Base-by-base conservation (phyloP, 2,797 vertebrate species). In the Prunella strophiata region DNA sequence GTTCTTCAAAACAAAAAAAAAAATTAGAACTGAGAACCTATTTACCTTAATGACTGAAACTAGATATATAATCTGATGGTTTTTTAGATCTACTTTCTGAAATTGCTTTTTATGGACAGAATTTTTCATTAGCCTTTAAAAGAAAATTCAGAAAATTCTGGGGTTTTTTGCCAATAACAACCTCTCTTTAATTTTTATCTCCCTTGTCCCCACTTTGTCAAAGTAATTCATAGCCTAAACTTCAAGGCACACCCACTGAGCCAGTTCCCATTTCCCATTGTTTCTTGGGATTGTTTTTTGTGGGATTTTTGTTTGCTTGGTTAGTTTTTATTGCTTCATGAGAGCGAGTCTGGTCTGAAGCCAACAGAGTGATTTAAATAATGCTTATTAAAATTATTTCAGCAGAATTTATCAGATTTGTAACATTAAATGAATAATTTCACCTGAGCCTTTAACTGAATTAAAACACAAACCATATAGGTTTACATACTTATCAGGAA, bases 231-330 rank as follows among this genome's bases (percentile, higher is more conserved):
- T 21, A 59, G n/a, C 36, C 36, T 29, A 52, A 36, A 11, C 4
- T 78, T 67, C 13, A 15, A 32, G 18, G 14, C 80, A 45, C 0
- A 0, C 3, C 5, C 21, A 58, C 13, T 30, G 4, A 40, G 3
- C 2, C 13, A 34, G 13, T 23, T 88, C 4, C 6, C 1, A 5
- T 58, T 66, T 81, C 5, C 3, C 0, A 0, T 22, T 3, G 9
- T 26, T 34, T 26, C 43, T 34, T 2, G 7, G 1, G 10, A 3
- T 20, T 5, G 0, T 16, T 6, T 21, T 62, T 26, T 32, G 16
- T 11, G 9, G 18, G 13, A 23, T 26, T 42, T 48, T 43, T 45
- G 5, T 32, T 72, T 68, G 16, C 5, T 40, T n/a, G 20, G 3
- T 50, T 36, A 10, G 6, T 34, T 77, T 62, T 38, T 32, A 21